Base-by-base conservation (phyloP, 2,113 vertebrate genomes). In the Poicephalus gulielmi region DNA sequence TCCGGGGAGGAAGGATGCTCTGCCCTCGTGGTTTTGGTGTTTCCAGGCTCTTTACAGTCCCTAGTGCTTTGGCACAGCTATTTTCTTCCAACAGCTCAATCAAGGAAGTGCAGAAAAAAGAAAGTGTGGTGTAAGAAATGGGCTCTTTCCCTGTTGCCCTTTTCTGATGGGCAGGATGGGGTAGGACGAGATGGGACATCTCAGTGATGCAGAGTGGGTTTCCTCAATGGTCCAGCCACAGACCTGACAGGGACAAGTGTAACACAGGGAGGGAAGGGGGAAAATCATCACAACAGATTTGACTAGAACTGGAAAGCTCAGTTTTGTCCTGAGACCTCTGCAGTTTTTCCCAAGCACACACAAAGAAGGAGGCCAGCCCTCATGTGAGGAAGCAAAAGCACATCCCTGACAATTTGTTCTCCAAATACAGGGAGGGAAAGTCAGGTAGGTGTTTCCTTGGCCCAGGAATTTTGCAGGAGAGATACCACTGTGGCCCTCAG, bases 91-190 rank as follows among this genome's bases (percentile, higher is more conserved):
- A 66, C 8, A 50, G 18, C 30, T 90, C 43, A n/a, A 7, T 47
- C 52, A 44, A 90, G 41, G 46, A 77, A 86, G 22, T 59, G 66
- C 17, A 52, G 20, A 84, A 70, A 50, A 86, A 41, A 27, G 14
- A 35, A 80, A 18, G 9, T 0, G 1, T 30, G 15, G 9, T n/a
- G 7, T 57, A 64, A 79, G 33, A 37, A 82, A 68, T 33, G 14
- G 68, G 18, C 6, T 67, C 35, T 53, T 75, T 35, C 22, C 31
- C 19, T 0, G 0, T 28, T 1, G 1, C 35, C 17, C 14, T 39
- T 81, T 64, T 44, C 52, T 49, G 47, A 39, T 9, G 4, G 17
- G 68, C 33, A 64, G 28, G 37, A 43, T 14, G 30, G 25, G 41
- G 17, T 39, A 44, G 71, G 44, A 57, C 15, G 33, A 78, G 47